Evolutionary conservation across 2,113 vertebrate species (phyloP).

Genomic region (Raja brachyura): DNA sequence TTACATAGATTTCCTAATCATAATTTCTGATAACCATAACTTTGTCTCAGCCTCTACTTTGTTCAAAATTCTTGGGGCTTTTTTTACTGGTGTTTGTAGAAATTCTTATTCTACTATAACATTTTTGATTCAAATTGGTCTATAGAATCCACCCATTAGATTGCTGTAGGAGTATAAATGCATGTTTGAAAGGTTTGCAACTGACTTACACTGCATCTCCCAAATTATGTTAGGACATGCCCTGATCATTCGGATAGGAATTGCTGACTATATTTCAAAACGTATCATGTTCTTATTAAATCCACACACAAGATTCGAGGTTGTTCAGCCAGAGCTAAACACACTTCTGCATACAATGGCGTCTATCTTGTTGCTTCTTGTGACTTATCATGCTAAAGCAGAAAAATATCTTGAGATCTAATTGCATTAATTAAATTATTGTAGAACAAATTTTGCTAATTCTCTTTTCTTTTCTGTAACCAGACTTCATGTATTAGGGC

Average conservation of each 20-base stretch:
- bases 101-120: neutral
- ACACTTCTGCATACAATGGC: too few species aligned
- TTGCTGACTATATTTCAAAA: neutral
- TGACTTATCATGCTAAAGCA: neutral
- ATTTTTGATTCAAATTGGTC: neutral
- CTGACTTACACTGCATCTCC: neutral
- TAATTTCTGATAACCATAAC: neutral
- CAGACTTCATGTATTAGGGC: neutral
- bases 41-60: neutral
- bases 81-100: neutral
- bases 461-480: neutral
- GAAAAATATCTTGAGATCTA: neutral
- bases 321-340: too few species aligned
- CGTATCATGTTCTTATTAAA: neutral
- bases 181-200: neutral
- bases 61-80: neutral
- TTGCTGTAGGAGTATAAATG: neutral
- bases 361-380: too few species aligned
- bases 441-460: neutral
- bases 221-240: neutral
- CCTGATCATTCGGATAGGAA: neutral
- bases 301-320: too few species aligned
- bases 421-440: constrained; percentile 7
- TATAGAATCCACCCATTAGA: neutral
- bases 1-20: neutral